A percentile compares a stretch with the other conserved stretches of the same genome.
Evolutionary conservation across 2,888 invertebrate genomes (phyloP).

Genomic region (Leptopilina myrica): DNA sequence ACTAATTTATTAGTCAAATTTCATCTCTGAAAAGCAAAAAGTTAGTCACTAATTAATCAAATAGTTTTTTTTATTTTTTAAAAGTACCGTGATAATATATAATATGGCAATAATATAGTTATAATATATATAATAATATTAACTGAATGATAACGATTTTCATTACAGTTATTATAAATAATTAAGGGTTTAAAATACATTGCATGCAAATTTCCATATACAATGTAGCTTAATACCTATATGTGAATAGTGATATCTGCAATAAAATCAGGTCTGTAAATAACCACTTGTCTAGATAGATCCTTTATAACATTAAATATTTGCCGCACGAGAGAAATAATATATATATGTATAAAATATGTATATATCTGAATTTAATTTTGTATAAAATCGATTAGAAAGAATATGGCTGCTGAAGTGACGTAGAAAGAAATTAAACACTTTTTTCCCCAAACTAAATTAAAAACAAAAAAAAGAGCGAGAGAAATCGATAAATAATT

Average conservation of each 20-base stretch:
- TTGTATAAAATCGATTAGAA: not conserved
- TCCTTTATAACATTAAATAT: slow-evolving; percentile 10
- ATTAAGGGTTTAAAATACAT: not conserved
- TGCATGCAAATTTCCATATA: not conserved
- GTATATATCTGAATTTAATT: not conserved
- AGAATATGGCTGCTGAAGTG: not conserved
- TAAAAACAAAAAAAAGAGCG: no score
- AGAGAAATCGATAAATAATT: no score
- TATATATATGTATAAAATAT: not conserved
- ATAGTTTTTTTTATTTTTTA: no score
- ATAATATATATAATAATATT: no score
- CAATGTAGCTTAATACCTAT: not conserved
- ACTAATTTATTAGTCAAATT: no score
- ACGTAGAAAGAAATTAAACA: no score
- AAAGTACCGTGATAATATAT: no score
- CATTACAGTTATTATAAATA: not conserved
- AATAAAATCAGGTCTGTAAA: slow-evolving; percentile 1
- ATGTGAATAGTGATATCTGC: not conserved
- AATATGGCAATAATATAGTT: no score
- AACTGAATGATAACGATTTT: no score
- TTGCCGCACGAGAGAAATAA: slow-evolving; percentile 14
- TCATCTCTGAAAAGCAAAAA: no score
- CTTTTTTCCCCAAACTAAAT: no score
- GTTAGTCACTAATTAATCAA: no score
- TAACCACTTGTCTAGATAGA: slow-evolving; percentile 7